Conservation (phyloP, 2,888 invertebrate species). For the Drosophila quinaria region DNA sequence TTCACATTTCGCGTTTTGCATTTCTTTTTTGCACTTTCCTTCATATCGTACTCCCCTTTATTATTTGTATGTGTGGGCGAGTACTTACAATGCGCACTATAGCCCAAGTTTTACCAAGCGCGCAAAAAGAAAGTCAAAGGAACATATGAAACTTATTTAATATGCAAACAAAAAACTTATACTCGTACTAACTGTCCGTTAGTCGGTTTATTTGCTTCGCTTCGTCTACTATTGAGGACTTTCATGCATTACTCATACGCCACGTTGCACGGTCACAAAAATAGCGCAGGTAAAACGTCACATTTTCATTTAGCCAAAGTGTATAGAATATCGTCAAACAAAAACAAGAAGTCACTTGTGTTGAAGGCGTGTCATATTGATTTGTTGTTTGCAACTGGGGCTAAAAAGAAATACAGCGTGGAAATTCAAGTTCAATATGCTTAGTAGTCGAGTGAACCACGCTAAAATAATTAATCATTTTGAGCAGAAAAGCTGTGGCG, state of each 20-base stretch:
- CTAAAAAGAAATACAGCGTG: background rate
- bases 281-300: conserved; percentile 23
- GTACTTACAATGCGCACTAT: conserved; percentile 35
- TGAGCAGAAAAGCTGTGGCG: background rate
- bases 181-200: conserved; percentile 20
- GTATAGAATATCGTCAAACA: conserved; percentile 9
- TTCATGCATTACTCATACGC: conserved; percentile 59
- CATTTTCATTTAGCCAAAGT: conserved; percentile 38
- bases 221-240: conserved; percentile 14
- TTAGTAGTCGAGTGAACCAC: no score
- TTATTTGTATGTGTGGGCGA: conserved; percentile 37
- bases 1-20: conserved; percentile 26
- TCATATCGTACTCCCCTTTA: conserved; percentile 12
- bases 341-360: conserved; percentile 1
- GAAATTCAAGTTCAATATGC: conserved; percentile 11
- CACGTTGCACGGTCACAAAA: conserved; percentile 18
- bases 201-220: conserved; percentile 11
- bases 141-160: conserved; percentile 43
- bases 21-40: conserved; percentile 3
- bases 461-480: background rate
- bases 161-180: conserved; percentile 51
- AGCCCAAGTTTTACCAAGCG: conserved; percentile 20
- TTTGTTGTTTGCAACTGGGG: conserved; percentile 5
- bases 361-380: conserved; percentile 36
- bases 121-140: conserved; percentile 3